These are phyloP conservation scores for Drosophila kokeensis DNA, from an alignment of 2,888 invertebrate genomes.

Conservation along the genomic window DNA sequence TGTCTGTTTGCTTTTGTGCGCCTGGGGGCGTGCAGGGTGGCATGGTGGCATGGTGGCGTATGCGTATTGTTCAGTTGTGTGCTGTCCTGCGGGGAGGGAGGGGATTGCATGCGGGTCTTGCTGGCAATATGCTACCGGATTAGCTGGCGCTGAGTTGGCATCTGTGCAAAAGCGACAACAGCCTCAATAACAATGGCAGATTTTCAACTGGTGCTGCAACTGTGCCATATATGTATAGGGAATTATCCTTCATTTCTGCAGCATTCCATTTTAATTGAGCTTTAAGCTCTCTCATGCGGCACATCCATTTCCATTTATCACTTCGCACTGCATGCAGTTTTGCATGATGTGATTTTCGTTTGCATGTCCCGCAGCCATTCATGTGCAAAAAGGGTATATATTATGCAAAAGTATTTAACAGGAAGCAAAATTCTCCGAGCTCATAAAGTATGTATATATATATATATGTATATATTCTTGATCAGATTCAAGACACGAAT, in stretches of 20 bases:
- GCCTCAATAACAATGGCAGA: constrained; percentile 37
- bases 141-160: constrained; percentile 65
- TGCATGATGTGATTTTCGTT: background rate
- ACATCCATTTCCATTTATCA: constrained; percentile 11
- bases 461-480: no score
- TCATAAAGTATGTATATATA: background rate
- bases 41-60: constrained; percentile 54
- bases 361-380: background rate
- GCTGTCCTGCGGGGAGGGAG: constrained; percentile 6
- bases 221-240: constrained; percentile 54
- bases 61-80: constrained; percentile 66
- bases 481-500: background rate
- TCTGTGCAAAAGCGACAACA: constrained; percentile 33
- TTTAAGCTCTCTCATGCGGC: constrained; percentile 46
- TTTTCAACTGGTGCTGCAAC: constrained; percentile 20
- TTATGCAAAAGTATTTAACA: background rate
- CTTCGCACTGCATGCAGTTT: constrained; percentile 10
- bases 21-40: constrained; percentile 12
- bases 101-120: background rate
- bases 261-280: constrained; percentile 66
- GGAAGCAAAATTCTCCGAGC: background rate
- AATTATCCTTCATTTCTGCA: constrained; percentile 63
- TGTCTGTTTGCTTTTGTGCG: constrained; percentile 55
- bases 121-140: constrained; percentile 65
- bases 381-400: background rate